phyloP scores from a whole-genome alignment of 2,888 invertebrate species.

The Phyllotreta striolata region DNA sequence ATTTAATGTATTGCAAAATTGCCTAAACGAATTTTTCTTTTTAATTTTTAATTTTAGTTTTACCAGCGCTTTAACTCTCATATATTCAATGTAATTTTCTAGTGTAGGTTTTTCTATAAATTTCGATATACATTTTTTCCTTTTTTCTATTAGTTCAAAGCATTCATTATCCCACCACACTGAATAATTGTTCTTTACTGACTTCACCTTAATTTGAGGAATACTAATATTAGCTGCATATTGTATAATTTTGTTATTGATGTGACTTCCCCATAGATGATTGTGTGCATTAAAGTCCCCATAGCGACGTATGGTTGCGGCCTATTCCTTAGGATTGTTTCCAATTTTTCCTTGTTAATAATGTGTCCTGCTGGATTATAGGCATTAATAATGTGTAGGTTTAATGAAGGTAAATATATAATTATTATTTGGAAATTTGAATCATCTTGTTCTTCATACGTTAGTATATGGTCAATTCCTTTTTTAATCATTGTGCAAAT shows the following conservation, averaged over 20 bases:
- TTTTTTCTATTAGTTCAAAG: conserved; percentile 7
- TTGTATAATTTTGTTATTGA: neutral
- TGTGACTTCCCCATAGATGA: conserved; percentile 1
- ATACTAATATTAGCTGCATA: neutral
- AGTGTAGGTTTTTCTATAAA: neutral
- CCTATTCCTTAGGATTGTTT: neutral
- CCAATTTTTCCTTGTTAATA: neutral
- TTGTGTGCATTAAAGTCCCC: conserved; percentile 8
- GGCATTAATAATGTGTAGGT: neutral
- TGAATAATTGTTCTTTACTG: neutral
- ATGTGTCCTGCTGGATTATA: conserved; percentile 10
- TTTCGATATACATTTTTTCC: neutral
- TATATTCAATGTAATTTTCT: conserved; percentile 13
- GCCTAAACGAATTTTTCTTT: conserved; percentile 11
- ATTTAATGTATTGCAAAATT: conserved; percentile 10
- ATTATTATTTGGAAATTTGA: neutral
- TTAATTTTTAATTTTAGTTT: conserved; percentile 15
- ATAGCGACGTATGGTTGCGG: neutral
- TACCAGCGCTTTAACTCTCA: conserved; percentile 14
- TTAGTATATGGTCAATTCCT: conserved; percentile 4
- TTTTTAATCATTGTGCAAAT: conserved; percentile 12
- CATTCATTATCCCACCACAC: conserved; percentile 1
- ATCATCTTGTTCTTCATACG: too few species aligned
- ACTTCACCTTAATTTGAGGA: neutral
- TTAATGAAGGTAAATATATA: conserved; percentile 1